Conservation (phyloP, 2,797 vertebrate species). For the Sparidentex hasta region DNA sequence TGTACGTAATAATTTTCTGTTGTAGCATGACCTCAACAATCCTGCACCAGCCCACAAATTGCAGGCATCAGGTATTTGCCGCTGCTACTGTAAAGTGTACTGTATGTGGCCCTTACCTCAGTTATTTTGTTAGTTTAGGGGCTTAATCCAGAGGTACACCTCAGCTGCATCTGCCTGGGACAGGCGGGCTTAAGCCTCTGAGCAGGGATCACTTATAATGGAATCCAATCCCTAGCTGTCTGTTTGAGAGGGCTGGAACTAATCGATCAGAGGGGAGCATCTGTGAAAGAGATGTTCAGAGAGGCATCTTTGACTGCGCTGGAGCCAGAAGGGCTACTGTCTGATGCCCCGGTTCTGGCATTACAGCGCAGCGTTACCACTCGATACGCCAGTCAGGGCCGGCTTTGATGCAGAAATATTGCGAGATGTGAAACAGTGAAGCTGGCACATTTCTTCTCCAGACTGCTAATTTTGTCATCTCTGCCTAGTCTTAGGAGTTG, state of each 20-base stretch:
- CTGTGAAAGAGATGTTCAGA: conserved; percentile 85
- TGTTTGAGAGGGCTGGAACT: conserved; percentile 84
- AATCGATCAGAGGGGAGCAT: conserved; percentile 85
- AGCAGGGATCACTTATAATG: conserved; percentile 82
- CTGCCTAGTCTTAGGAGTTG: conserved; percentile 37
- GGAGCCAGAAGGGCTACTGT: conserved; percentile 84
- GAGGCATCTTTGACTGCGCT: conserved; percentile 72
- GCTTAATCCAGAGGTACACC: conserved; percentile 77
- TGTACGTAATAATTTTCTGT: conserved; percentile 10
- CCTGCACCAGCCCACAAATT: conserved; percentile 38
- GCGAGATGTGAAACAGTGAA: conserved; percentile 40
- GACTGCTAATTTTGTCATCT: conserved; percentile 67
- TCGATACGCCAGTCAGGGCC: conserved; percentile 48
- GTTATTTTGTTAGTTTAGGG: conserved; percentile 81
- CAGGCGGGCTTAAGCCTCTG: conserved; percentile 70
- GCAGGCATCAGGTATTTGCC: conserved; percentile 39
- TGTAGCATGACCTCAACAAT: neutral
- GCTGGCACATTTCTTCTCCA: conserved; percentile 37
- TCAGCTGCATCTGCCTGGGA: conserved; percentile 69
- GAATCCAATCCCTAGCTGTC: conserved; percentile 85
- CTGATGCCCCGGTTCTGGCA: conserved; percentile 76
- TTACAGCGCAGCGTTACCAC: conserved; percentile 67
- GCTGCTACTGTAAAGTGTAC: conserved; percentile 57
- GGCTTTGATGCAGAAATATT: conserved; percentile 68
- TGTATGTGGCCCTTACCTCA: conserved; percentile 61